phyloP scores from a whole-genome alignment of 2,888 invertebrate genomes.

The Platycheirus rosarum region DNA sequence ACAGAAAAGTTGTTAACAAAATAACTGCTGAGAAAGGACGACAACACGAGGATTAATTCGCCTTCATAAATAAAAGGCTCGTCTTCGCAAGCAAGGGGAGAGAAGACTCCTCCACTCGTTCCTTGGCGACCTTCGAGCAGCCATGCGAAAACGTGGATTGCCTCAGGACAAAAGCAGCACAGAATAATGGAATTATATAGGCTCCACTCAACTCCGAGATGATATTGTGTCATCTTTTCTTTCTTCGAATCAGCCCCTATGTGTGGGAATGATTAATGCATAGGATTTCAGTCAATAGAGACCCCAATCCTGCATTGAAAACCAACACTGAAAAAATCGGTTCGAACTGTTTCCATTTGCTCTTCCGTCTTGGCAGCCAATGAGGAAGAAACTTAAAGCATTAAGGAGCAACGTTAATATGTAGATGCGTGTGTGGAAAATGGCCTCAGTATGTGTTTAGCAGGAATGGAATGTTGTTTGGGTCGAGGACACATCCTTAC shows the following conservation, averaged over 20 bases:
- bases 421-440: not conserved
- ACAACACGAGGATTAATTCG: constrained; percentile 44
- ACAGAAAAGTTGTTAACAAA: constrained; percentile 7
- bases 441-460: not conserved
- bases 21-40: not conserved
- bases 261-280: constrained; percentile 51
- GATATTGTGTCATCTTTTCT: constrained; percentile 42
- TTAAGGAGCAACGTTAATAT: not conserved
- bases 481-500: not conserved
- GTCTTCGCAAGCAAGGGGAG: too few relatives aligned
- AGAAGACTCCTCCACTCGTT: not conserved
- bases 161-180: constrained; percentile 17
- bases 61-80: constrained; percentile 43
- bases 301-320: constrained; percentile 19
- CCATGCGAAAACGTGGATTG: constrained; percentile 4
- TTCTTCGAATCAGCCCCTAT: constrained; percentile 20
- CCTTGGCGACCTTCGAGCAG: not conserved
- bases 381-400: constrained; percentile 11
- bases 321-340: not conserved
- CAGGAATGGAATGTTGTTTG: constrained; percentile 5
- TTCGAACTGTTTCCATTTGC: constrained; percentile 6
- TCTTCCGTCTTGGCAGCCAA: not conserved
- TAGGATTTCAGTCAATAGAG: constrained; percentile 20
- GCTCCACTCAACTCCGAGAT: not conserved
- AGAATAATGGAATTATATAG: not conserved